phyloP scores from a whole-genome alignment of 2,888 invertebrate species.

The Maniola hyperantus region DNA sequence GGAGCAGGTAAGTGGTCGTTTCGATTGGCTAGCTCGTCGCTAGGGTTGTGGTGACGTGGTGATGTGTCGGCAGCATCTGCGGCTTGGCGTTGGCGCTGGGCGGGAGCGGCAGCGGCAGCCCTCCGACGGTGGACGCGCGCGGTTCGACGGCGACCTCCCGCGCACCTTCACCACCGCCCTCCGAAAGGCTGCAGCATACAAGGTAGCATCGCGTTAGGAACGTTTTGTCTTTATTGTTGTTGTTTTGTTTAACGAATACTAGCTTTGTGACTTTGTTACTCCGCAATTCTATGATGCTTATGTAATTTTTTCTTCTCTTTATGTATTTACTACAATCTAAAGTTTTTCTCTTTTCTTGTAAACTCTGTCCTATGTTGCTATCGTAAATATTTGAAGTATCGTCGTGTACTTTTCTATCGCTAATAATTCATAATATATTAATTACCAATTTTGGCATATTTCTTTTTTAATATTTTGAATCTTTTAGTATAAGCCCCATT shows the following conservation, averaged over 20 bases:
- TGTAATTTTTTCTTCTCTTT: not conserved
- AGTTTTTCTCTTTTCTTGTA: not conserved
- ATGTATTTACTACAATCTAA: not conserved
- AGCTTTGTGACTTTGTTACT: conserved; percentile 43
- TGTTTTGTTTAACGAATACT: conserved; percentile 58
- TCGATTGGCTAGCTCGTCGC: conserved; percentile 53
- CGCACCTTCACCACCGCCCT: conserved; percentile 74
- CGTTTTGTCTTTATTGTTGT: conserved; percentile 67
- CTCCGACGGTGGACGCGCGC: conserved; percentile 59
- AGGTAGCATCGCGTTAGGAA: conserved; percentile 67
- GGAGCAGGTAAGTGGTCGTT: conserved; percentile 69
- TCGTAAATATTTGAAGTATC: not conserved
- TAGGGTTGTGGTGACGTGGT: conserved; percentile 81
- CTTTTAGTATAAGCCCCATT: not conserved
- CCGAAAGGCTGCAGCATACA: conserved; percentile 75
- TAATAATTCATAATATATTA: not conserved
- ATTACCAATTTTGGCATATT: not conserved
- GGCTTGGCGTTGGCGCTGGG: conserved; percentile 82
- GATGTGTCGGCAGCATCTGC: conserved; percentile 82
- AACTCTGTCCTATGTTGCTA: conserved; percentile 9
- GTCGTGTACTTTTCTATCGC: not conserved
- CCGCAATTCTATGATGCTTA: conserved; percentile 3
- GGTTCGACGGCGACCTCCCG: conserved; percentile 72
- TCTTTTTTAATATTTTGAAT: not conserved
- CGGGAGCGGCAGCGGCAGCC: conserved; percentile 74